Percentiles rank a stretch among this genome's conserved stretches.
These are phyloP conservation scores for Caracal caracal DNA, from an alignment of 2,113 vertebrate species.

Conservation along the genomic window DNA sequence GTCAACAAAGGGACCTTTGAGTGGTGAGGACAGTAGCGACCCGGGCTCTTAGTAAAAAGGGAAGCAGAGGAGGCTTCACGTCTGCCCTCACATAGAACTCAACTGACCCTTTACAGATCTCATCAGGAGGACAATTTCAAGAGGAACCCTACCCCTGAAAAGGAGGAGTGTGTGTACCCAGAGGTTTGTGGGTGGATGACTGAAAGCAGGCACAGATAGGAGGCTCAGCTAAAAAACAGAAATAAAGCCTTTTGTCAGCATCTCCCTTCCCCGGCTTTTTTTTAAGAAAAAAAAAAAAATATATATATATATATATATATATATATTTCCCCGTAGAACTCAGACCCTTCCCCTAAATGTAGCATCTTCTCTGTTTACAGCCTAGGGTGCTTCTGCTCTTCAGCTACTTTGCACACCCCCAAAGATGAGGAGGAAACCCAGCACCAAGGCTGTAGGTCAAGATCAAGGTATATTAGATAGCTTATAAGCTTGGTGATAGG, in stretches of 20 bases:
- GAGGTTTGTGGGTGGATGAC: not conserved
- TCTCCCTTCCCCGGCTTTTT: not conserved
- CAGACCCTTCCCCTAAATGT: not conserved
- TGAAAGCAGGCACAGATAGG: not conserved
- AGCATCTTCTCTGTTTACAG: constrained; percentile 27
- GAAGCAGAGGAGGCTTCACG: not conserved
- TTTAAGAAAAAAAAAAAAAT: not conserved
- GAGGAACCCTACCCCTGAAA: not conserved
- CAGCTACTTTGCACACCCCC: not conserved
- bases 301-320: not conserved
- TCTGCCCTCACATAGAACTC: not conserved
- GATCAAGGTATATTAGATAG: not conserved
- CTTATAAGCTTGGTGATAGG: not conserved
- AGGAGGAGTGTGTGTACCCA: not conserved
- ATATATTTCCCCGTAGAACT: not conserved
- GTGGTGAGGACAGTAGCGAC: not conserved
- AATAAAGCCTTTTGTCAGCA: not conserved
- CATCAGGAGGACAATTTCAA: not conserved
- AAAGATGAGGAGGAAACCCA: constrained; percentile 19
- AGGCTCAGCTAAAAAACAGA: not conserved
- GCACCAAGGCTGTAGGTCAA: constrained; percentile 10
- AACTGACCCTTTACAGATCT: not conserved
- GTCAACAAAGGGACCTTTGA: not conserved
- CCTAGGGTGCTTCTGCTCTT: constrained; percentile 23
- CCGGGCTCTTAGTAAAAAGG: not conserved